Conservation (phyloP, 2,888 invertebrate species). For the Liodrosophila aerea region DNA sequence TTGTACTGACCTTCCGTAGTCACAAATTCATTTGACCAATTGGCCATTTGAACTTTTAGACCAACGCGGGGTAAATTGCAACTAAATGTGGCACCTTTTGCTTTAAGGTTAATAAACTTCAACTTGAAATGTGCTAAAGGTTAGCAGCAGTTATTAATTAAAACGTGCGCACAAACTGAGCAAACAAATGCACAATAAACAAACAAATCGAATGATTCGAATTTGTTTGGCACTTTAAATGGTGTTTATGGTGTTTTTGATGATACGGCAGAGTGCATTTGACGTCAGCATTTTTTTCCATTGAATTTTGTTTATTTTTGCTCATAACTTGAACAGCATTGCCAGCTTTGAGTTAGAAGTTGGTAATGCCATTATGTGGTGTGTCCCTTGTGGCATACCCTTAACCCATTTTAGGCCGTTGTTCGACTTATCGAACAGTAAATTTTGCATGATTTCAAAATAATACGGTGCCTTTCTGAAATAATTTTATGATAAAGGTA, state of each 20-base stretch:
- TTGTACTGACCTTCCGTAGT: slow-evolving; percentile 30
- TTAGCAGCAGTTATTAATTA: slow-evolving; percentile 53
- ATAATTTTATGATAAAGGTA: no score
- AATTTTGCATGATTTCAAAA: no score
- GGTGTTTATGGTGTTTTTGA: background rate
- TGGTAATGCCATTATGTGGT: no score
- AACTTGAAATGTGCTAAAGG: slow-evolving; percentile 61
- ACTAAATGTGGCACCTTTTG: slow-evolving; percentile 51
- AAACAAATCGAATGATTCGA: slow-evolving; percentile 29
- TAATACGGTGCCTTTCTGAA: no score
- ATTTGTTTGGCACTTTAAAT: slow-evolving; percentile 41
- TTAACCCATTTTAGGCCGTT: no score
- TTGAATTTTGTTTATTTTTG: no score
- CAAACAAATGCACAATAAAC: slow-evolving; percentile 23
- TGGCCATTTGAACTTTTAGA: slow-evolving; percentile 56
- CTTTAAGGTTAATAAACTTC: slow-evolving; percentile 70
- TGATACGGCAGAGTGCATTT: slow-evolving; percentile 1
- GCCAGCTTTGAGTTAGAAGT: no score
- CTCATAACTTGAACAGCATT: no score
- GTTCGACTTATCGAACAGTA: no score
- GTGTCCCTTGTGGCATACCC: no score
- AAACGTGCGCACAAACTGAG: slow-evolving; percentile 39
- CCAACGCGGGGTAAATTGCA: no score
- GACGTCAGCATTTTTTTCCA: background rate
- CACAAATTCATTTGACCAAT: slow-evolving; percentile 33